phyloP scores from a whole-genome alignment of 30 jellyfish, hydroid and myxozoan species.

The Clytia hemisphaerica region DNA sequence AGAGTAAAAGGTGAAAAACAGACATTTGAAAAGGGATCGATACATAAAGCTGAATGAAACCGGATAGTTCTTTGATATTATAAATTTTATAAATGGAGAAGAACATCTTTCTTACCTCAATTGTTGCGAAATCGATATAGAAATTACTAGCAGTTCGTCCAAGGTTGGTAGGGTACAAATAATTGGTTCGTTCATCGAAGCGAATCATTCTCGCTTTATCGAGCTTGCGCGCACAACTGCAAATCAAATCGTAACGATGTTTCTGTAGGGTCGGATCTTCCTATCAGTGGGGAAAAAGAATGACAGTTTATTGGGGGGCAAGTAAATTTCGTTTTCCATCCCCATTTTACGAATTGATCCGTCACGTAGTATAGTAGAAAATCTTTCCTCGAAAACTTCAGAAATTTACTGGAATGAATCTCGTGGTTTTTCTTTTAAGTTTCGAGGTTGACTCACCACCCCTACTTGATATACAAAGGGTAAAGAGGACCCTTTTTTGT shows the following conservation, averaged over 20 bases:
- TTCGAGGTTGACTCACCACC: no score
- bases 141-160: slow-evolving; percentile 93
- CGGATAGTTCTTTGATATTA: background rate
- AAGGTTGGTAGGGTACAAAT: slow-evolving; percentile 70
- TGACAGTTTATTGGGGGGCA: no score
- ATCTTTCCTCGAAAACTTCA: no score
- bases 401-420: no score
- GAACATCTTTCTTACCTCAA: no score
- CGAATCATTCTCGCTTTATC: slow-evolving; percentile 89
- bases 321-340: background rate
- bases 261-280: slow-evolving; percentile 68
- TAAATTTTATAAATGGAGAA: no score
- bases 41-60: background rate
- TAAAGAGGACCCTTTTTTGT: no score
- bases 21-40: background rate
- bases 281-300: slow-evolving; percentile 10
- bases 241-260: slow-evolving; percentile 57
- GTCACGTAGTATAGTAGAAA: no score
- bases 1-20: no score
- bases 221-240: slow-evolving; percentile 45
- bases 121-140: slow-evolving; percentile 75
- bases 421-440: no score
- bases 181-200: slow-evolving; percentile 77
- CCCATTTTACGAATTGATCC: no score
- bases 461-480: no score